A percentile compares a stretch with the other conserved stretches of the same genome.
These are phyloP conservation scores for Anolis carolinensis DNA, from an alignment of 2,113 vertebrate genomes.

Conservation along the genomic window DNA sequence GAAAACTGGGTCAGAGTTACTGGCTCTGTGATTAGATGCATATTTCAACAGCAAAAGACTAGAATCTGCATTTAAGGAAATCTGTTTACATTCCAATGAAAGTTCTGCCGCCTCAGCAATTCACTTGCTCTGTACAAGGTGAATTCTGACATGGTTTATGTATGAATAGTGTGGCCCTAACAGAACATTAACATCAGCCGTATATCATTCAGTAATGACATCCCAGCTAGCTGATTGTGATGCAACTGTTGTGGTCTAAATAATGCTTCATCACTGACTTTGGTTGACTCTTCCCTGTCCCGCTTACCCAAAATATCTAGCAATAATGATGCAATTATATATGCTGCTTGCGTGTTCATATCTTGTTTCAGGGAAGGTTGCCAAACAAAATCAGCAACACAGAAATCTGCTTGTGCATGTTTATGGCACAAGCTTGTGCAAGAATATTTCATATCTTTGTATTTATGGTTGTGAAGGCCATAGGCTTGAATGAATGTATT, in stretches of 20 bases:
- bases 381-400: background rate
- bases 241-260: background rate
- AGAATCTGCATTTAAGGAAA: background rate
- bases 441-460: background rate
- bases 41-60: background rate
- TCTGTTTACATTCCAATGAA: background rate
- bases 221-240: background rate
- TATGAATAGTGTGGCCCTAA: background rate
- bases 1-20: background rate
- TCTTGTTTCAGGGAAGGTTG: background rate
- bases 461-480: no score
- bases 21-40: background rate
- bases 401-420: background rate
- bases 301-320: background rate
- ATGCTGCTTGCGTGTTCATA: background rate
- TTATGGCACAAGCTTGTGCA: background rate
- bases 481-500: background rate
- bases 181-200: background rate
- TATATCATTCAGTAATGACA: background rate
- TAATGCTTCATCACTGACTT: background rate
- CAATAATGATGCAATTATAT: background rate
- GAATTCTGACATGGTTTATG: background rate
- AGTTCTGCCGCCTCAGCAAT: background rate
- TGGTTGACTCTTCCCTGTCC: background rate
- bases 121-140: background rate